These are phyloP conservation scores for Apolygus lucorum DNA, from an alignment of 1,140 invertebrate species.

Conservation along the genomic window DNA sequence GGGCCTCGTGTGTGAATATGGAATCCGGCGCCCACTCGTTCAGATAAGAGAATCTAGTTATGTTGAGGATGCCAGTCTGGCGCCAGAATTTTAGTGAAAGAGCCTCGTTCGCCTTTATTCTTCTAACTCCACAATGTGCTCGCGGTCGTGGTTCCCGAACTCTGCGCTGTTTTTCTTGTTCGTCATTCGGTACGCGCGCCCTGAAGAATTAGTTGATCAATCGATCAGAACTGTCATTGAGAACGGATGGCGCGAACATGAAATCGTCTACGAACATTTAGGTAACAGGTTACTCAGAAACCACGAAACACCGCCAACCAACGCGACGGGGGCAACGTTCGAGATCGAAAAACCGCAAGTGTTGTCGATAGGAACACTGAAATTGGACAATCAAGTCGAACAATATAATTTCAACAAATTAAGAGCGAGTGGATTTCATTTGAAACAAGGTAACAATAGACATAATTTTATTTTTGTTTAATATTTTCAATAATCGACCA, in stretches of 20 bases:
- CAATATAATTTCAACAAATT: neutral
- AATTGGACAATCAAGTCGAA: neutral
- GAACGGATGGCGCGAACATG: neutral
- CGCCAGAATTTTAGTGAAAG: neutral
- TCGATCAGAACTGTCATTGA: neutral
- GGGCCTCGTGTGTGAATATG: neutral
- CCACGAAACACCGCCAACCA: neutral
- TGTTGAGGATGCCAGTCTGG: neutral
- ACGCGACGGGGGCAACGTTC: neutral
- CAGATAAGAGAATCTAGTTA: neutral
- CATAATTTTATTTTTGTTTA: too few relatives aligned
- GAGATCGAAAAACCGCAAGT: neutral
- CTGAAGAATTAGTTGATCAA: neutral
- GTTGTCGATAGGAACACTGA: neutral
- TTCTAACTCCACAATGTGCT: neutral
- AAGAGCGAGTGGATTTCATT: neutral
- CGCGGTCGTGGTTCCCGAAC: neutral
- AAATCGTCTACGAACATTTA: neutral
- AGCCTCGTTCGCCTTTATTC: neutral
- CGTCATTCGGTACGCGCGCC: neutral
- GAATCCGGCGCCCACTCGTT: neutral
- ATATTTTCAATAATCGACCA: too few relatives aligned
- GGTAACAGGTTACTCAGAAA: neutral
- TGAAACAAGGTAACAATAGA: neutral
- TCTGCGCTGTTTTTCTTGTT: neutral